Evolutionary conservation across 2,888 invertebrate genomes (phyloP).

Genomic region (Archaeoteleia sp.): DNA sequence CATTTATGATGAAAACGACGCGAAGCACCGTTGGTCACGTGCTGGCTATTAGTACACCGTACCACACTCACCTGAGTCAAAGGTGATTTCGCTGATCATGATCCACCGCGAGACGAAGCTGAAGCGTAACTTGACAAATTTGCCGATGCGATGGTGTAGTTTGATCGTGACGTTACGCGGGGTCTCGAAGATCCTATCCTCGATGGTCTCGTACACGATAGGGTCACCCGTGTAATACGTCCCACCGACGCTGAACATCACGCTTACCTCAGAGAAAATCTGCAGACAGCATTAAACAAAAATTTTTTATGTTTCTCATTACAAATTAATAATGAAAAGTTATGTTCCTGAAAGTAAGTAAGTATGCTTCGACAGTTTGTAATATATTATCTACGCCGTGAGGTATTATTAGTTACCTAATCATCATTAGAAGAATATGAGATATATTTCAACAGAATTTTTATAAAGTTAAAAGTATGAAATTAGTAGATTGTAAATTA

Average conservation of each 20-base stretch:
- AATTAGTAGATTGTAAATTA: too few relatives aligned
- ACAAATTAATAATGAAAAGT: not conserved
- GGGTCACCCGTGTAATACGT: slow-evolving; percentile 86
- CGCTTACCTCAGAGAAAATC: slow-evolving; percentile 87
- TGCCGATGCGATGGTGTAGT: slow-evolving; percentile 87
- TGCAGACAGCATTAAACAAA: slow-evolving; percentile 70
- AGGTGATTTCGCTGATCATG: slow-evolving; percentile 91
- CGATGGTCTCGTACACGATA: slow-evolving; percentile 82
- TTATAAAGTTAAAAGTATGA: too few relatives aligned
- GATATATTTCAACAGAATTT: too few relatives aligned
- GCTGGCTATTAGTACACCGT: slow-evolving; percentile 9
- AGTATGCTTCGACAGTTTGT: too few relatives aligned
- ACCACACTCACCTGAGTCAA: slow-evolving; percentile 82
- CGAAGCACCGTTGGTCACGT: slow-evolving; percentile 23
- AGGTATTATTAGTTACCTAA: too few relatives aligned
- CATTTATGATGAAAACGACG: not conserved
- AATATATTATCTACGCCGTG: too few relatives aligned
- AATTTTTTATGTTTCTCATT: too few relatives aligned
- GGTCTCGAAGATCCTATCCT: slow-evolving; percentile 86
- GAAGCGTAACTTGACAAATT: slow-evolving; percentile 86
- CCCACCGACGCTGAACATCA: slow-evolving; percentile 89
- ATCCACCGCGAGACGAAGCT: slow-evolving; percentile 90
- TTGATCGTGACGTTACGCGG: slow-evolving; percentile 89
- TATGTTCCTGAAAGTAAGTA: too few relatives aligned
- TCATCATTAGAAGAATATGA: too few relatives aligned